Base-by-base conservation (phyloP, 2,888 invertebrate genomes). In the Automeris io region DNA sequence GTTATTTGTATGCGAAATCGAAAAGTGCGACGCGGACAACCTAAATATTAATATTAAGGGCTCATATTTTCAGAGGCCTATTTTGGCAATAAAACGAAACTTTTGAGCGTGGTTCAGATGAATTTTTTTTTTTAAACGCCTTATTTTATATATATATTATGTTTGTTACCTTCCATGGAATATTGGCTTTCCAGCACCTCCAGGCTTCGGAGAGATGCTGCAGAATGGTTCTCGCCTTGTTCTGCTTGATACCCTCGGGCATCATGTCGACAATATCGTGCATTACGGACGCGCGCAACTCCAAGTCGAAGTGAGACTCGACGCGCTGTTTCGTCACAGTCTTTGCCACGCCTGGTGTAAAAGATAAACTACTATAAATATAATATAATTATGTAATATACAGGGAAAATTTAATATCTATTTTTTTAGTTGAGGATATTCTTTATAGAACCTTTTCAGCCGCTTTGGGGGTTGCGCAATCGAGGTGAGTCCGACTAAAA, bases 221-320 rank as follows among this genome's bases (percentile, higher is more conserved):
- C 56, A 99, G 88, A 57, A 99, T 99, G 2, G 99, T 99, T 53
- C 99, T 90, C 0, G 99, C 99, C 77, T 99, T 99, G 83, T 99
- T 99, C 80, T 99, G 99, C 70, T 99, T 99, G 71, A 99, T 99
- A 49, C 99, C 99, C 79, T 99, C 99, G 0, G 99, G 99, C 99
- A 99, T 99, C 99, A 99, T 99, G 67, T 99, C 99, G n/a, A 99
- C 94, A 51, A 99, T 99, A 69, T 99, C 99, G 85, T 94, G 93
- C 95, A 95, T 94, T 1, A 95, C 99, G 0, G 98, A 98, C 9
- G 98, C 98, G 53, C 99, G 91, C 65, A 99, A 86, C 77, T 99
- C 99, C 53, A 99, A 88, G 90, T 99, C 99, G 82, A 99, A 99
- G 88, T 99, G 99, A 31, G 98, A 98, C 71, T 99, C 99, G 0